These are phyloP conservation scores for Escarpia spicata DNA, from an alignment of 2,888 invertebrate genomes.

Conservation along the genomic window DNA sequence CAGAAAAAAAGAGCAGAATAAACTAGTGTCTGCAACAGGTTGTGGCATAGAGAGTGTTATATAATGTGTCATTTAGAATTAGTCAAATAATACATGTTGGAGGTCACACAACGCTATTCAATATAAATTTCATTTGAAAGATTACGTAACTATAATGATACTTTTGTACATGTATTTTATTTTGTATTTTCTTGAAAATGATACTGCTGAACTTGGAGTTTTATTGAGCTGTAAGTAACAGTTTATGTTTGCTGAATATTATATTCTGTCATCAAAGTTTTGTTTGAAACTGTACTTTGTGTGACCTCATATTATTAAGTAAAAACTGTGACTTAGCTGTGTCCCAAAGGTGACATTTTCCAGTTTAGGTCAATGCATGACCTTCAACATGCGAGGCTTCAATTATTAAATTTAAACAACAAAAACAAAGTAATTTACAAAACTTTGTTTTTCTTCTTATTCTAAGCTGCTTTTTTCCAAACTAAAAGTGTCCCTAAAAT, in stretches of 20 bases:
- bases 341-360: not conserved
- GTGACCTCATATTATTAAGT: slow-evolving; percentile 1
- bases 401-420: not conserved
- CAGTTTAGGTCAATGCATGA: not conserved
- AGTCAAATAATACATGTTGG: not conserved
- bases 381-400: not conserved
- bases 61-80: not conserved
- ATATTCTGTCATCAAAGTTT: not conserved
- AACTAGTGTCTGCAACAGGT: not conserved
- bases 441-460: not conserved
- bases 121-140: not conserved
- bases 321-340: not conserved
- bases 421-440: not conserved
- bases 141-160: not conserved
- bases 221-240: not conserved
- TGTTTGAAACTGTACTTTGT: not conserved
- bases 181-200: not conserved
- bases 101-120: not conserved
- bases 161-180: not conserved
- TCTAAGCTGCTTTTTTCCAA: not conserved
- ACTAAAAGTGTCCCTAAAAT: too few relatives aligned
- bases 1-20: not conserved
- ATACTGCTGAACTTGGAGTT: not conserved
- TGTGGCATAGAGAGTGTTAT: not conserved
- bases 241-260: not conserved